A percentile compares a stretch with the other conserved stretches of the same genome.
phyloP scores from a whole-genome alignment of 37 sponge, comb jelly and placozoan species.

The Cladorhizidae sp. region DNA sequence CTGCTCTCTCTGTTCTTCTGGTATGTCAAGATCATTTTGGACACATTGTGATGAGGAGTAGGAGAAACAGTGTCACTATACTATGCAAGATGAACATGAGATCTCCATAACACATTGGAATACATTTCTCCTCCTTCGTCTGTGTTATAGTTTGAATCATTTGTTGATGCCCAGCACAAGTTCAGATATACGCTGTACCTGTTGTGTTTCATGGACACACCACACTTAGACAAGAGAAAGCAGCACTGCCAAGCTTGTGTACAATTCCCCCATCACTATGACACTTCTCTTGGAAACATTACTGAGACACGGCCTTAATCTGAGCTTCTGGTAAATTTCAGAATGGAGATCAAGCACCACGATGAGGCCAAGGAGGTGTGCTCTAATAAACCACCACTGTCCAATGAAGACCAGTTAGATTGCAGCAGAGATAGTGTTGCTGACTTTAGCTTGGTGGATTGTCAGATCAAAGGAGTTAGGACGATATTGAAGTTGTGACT shows the following conservation, averaged over 20 bases:
- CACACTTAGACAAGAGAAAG: slow-evolving; percentile 2
- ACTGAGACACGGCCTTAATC: neutral
- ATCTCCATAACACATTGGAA: neutral
- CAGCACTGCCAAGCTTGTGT: neutral
- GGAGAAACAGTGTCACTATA: neutral
- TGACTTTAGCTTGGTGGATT: neutral
- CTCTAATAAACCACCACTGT: no score
- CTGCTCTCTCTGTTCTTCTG: neutral
- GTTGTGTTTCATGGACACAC: neutral
- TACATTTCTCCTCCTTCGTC: neutral
- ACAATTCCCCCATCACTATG: neutral
- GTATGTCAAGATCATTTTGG: neutral
- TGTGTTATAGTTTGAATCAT: neutral
- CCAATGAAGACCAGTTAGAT: neutral
- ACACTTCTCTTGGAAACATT: neutral
- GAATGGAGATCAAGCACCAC: neutral
- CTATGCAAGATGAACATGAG: neutral
- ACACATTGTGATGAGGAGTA: neutral
- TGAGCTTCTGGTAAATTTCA: neutral
- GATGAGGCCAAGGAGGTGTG: neutral
- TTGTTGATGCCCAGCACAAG: neutral
- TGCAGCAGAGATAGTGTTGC: neutral
- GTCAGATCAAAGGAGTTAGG: slow-evolving; percentile 3
- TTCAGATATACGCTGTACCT: neutral
- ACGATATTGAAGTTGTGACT: no score